A percentile compares a stretch with the other conserved stretches of the same genome.
These are phyloP conservation scores for Riparia riparia DNA, from an alignment of 2,113 vertebrate genomes.

Conservation along the genomic window DNA sequence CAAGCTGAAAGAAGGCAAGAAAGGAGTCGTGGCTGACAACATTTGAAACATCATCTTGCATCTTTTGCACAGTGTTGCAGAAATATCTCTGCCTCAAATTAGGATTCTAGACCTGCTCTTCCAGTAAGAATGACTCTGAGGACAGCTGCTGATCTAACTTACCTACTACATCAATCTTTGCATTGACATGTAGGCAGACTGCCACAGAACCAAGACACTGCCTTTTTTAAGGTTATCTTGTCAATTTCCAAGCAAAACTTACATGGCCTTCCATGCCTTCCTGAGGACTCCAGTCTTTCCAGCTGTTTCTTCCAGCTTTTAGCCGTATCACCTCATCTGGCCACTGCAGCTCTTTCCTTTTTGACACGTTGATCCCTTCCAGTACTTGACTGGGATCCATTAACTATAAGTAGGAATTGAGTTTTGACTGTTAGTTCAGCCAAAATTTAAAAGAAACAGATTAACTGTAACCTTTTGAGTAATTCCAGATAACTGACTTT, in stretches of 20 bases:
- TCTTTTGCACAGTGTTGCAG: neutral
- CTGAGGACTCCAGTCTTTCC: conserved; percentile 98
- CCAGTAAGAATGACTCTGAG: neutral
- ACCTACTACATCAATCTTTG: neutral
- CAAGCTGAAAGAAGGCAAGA: neutral
- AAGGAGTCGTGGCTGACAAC: neutral
- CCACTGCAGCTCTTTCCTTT: conserved; percentile 98
- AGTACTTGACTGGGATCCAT: conserved; percentile 92
- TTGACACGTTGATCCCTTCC: conserved; percentile 94
- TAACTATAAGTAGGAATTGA: conserved; percentile 56
- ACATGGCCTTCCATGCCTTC: conserved; percentile 99
- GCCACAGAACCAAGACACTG: neutral
- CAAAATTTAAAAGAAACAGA: conserved; percentile 13
- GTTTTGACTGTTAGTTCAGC: conserved; percentile 61
- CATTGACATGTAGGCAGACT: neutral
- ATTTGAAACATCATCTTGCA: neutral
- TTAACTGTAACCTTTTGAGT: neutral
- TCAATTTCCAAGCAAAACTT: conserved; percentile 70
- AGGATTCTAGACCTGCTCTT: neutral
- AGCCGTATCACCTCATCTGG: conserved; percentile 93
- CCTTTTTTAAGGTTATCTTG: neutral
- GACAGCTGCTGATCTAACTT: neutral
- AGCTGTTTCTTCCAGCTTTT: conserved; percentile 94
- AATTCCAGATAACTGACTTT: neutral
- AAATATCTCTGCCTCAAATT: neutral